Percentiles rank a stretch among this genome's conserved stretches.
These are phyloP conservation scores for Protula sp. DNA, from an alignment of 2,888 invertebrate genomes.

Conservation along the genomic window DNA sequence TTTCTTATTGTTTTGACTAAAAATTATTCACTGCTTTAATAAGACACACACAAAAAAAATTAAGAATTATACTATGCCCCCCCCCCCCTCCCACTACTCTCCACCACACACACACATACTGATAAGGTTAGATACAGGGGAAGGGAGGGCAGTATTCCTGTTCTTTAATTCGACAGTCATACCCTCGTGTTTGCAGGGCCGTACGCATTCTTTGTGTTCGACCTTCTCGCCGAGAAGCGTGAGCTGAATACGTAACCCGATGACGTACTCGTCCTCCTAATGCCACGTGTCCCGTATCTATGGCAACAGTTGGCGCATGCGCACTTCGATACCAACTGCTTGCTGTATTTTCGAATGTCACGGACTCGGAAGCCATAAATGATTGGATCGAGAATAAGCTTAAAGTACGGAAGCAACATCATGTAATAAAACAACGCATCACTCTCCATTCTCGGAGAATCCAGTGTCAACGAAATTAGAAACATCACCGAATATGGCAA, in stretches of 20 bases:
- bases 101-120: no score
- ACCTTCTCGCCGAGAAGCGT: neutral
- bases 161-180: no score
- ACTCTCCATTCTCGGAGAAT: conserved; percentile 2
- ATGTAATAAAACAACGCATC: conserved; percentile 19
- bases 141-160: no score
- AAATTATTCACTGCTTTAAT: no score
- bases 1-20: no score
- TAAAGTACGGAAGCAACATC: conserved; percentile 22
- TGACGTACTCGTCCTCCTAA: neutral
- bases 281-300: neutral
- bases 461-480: conserved; percentile 8
- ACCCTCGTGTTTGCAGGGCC: no score
- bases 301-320: conserved; percentile 8
- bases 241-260: neutral
- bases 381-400: conserved; percentile 23
- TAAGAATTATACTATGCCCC: no score
- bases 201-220: neutral
- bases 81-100: no score
- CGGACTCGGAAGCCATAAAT: conserved; percentile 21
- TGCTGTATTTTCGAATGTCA: conserved; percentile 14
- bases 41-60: no score
- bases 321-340: no score
- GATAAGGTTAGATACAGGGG: no score
- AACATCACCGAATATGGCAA: conserved; percentile 16